Base-by-base conservation (phyloP, 2,888 invertebrate species). In the Acleris emargana region DNA sequence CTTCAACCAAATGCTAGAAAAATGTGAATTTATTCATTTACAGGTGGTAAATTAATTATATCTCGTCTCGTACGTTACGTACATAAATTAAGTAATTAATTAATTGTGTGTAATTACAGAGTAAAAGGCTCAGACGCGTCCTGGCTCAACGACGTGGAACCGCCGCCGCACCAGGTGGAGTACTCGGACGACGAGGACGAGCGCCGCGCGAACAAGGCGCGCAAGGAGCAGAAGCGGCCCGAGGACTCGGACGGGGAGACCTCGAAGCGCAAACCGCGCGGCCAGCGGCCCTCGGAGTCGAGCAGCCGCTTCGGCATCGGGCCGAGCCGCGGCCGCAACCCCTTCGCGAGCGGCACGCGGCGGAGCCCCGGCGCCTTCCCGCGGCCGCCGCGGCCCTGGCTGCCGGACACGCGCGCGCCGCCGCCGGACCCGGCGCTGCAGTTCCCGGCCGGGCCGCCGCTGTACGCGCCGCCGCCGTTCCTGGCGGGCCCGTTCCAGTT, bases 111-210 rank as follows among this genome's bases (percentile, higher is more conserved):
- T 1, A 25, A 28, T 81, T 77, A 68, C 89, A 97, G 96, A 83
- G 84, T 95, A 63, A 96, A 95, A 86, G 98, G 97, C 5, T 96
- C 96, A 0, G 98, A 99, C 91, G 98, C 98, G 0, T 96, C 97
- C 0, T 98, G 97, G 96, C 94, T 95, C 72, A 94, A 97, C 80
- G 97, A 97, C 81, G 88, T 95, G 52, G 98, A 98, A 82, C 97
- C 98, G 0, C 98, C 98, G 0, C 87, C 93, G 0, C 93, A 94
- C 74, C 94, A 94, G 70, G 73, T 95, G 1, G 97, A 97, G 38
- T 98, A 94, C 85, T 98, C 98, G 0, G 98, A 98, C 81, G 98
- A 98, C 80, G 98, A 98, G 76, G 94, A 95, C 67, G 98, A 98
- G 78, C 92, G 94, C 17, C 81, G 83, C 67, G 93, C 93, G 0